Evolutionary conservation across 2,888 invertebrate species (phyloP).

Genomic region (Chaitophorus viminalis): DNA sequence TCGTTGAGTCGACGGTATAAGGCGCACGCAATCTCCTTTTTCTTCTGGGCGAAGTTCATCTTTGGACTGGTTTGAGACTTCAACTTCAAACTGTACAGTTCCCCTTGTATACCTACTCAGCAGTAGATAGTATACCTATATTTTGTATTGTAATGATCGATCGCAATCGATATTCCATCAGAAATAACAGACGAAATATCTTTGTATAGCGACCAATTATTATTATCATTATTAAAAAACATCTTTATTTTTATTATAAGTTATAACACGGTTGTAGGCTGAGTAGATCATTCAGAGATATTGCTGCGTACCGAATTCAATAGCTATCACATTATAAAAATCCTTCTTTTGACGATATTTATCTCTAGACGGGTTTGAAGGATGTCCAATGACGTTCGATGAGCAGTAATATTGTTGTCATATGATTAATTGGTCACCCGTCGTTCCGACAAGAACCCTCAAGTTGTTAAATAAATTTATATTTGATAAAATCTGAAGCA

Average conservation of each 20-base stretch:
- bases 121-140: not conserved
- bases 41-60: not conserved
- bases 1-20: not conserved
- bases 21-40: not conserved
- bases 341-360: constrained; percentile 11
- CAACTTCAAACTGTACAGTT: not conserved
- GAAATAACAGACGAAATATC: not conserved
- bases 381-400: constrained; percentile 21
- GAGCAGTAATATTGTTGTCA: constrained; percentile 36
- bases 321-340: constrained; percentile 15
- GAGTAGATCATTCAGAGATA: not conserved
- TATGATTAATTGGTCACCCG: constrained; percentile 52
- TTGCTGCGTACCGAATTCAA: not conserved
- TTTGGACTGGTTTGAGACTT: not conserved
- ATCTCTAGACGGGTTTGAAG: constrained; percentile 39
- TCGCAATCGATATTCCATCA: not conserved
- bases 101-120: not conserved
- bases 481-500: constrained; percentile 31
- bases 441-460: not conserved
- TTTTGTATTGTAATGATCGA: not conserved
- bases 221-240: too few relatives aligned
- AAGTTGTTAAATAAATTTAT: not conserved
- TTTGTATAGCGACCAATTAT: not conserved
- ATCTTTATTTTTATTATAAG: not conserved
- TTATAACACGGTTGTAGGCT: not conserved